phyloP scores from a whole-genome alignment of 2,888 invertebrate genomes.

The Caenorhabditis sp. region DNA sequence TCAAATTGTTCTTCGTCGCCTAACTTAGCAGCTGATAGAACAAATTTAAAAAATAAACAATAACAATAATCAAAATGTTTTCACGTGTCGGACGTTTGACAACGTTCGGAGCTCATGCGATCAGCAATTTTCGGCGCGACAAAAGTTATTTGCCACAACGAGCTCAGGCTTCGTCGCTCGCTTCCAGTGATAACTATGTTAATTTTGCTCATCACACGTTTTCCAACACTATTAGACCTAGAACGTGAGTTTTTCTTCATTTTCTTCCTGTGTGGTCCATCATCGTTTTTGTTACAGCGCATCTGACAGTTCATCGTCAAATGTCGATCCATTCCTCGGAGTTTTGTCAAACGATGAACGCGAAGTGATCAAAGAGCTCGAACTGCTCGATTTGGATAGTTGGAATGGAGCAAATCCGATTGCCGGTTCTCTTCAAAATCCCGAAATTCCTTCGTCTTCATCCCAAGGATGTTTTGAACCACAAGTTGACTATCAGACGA shows the following conservation, averaged over 20 bases:
- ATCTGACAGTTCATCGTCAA: conserved; percentile 15
- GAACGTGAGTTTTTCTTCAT: conserved; percentile 19
- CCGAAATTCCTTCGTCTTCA: neutral
- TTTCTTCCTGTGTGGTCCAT: neutral
- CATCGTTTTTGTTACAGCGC: conserved; percentile 18
- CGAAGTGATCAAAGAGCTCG: conserved; percentile 40
- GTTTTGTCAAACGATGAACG: conserved; percentile 29
- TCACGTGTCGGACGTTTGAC: conserved; percentile 42
- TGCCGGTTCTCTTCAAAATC: neutral
- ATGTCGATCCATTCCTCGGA: conserved; percentile 35
- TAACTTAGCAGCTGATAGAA: neutral
- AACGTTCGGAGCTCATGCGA: conserved; percentile 41
- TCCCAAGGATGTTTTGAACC: neutral
- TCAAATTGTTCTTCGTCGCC: neutral
- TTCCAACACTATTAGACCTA: conserved; percentile 29
- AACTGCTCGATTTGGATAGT: conserved; percentile 33
- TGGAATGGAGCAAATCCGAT: conserved; percentile 11
- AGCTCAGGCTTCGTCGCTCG: neutral
- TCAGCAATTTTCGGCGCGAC: conserved; percentile 34
- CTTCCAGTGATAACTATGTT: neutral
- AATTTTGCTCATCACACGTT: conserved; percentile 26
- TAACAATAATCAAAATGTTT: conserved; percentile 19
- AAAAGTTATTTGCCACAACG: conserved; percentile 28
- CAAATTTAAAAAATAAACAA: neutral
- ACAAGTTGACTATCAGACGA: neutral